Percentiles rank a stretch among this genome's conserved stretches.
phyloP scores from a whole-genome alignment of 2,113 vertebrate species.

The Phrynosoma blainvillii region DNA sequence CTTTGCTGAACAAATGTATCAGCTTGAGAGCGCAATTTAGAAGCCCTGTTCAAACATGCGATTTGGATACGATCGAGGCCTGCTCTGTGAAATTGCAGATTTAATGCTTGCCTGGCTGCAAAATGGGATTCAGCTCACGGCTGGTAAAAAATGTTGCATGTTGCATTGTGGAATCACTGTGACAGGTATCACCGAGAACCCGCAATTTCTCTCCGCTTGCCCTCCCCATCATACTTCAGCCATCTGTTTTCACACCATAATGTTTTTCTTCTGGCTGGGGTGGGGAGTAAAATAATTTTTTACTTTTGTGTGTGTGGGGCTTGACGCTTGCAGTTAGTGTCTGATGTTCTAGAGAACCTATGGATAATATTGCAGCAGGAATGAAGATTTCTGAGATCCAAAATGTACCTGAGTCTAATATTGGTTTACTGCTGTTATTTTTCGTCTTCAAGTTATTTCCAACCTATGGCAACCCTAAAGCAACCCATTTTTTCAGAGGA shows the following conservation, averaged over 20 bases:
- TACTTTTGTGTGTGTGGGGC: conserved; percentile 43
- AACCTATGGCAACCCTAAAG: too few species aligned
- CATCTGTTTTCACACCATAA: conserved; percentile 42
- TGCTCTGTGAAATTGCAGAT: conserved; percentile 60
- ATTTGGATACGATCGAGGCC: conserved; percentile 27
- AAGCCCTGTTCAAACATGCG: conserved; percentile 61
- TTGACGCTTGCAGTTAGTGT: too few species aligned
- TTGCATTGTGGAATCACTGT: conserved; percentile 51
- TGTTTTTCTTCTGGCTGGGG: conserved; percentile 7
- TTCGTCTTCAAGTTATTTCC: too few species aligned
- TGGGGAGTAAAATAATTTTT: conserved; percentile 58
- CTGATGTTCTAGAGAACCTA: too few species aligned
- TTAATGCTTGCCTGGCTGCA: conserved; percentile 54
- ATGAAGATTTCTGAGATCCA: too few species aligned
- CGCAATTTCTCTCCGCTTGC: conserved; percentile 53
- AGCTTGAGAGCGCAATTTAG: conserved; percentile 45
- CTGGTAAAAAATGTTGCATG: conserved; percentile 33
- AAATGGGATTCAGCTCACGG: conserved; percentile 11
- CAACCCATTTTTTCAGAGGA: too few species aligned
- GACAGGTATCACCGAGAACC: conserved; percentile 42
- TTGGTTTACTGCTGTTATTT: too few species aligned
- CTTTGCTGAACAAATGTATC: conserved; percentile 59
- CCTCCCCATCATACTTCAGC: neutral
- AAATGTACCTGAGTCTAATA: too few species aligned
- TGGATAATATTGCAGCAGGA: too few species aligned